These are phyloP conservation scores for Tachuris rubrigastra DNA, from an alignment of 2,113 vertebrate species.

Conservation along the genomic window DNA sequence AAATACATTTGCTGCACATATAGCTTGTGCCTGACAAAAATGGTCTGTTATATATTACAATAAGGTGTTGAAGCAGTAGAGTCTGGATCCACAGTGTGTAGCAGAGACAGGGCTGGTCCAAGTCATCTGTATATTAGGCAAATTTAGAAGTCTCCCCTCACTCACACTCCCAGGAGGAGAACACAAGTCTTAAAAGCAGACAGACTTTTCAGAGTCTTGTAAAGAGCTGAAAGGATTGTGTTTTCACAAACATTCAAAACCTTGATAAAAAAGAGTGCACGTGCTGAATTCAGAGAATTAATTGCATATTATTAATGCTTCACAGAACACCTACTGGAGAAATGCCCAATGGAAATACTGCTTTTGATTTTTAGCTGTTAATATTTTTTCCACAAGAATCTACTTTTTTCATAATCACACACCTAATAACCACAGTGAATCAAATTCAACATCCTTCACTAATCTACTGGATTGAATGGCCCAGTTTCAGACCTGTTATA, in stretches of 20 bases:
- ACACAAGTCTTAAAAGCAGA: neutral
- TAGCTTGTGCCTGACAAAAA: neutral
- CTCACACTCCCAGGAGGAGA: neutral
- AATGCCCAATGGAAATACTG: neutral
- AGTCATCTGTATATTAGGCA: neutral
- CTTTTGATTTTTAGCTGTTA: constrained; percentile 7
- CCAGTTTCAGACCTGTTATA: neutral
- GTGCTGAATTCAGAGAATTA: neutral
- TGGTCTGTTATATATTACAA: neutral
- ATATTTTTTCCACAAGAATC: constrained; percentile 3
- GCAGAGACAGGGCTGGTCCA: neutral
- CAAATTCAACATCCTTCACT: constrained; percentile 16
- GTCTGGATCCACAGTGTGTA: neutral
- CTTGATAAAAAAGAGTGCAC: neutral
- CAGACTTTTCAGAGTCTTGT: neutral
- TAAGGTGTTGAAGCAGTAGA: neutral
- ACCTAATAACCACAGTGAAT: neutral
- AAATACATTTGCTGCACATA: neutral
- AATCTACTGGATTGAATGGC: neutral
- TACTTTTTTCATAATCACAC: constrained; percentile 12
- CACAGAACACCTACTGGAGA: neutral
- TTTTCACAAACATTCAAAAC: neutral
- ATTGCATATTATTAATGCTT: neutral
- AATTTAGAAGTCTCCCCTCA: neutral
- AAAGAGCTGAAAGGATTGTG: neutral